These are phyloP conservation scores for Xiphophorus birchmanni DNA, from an alignment of 2,797 vertebrate genomes.

Conservation along the genomic window DNA sequence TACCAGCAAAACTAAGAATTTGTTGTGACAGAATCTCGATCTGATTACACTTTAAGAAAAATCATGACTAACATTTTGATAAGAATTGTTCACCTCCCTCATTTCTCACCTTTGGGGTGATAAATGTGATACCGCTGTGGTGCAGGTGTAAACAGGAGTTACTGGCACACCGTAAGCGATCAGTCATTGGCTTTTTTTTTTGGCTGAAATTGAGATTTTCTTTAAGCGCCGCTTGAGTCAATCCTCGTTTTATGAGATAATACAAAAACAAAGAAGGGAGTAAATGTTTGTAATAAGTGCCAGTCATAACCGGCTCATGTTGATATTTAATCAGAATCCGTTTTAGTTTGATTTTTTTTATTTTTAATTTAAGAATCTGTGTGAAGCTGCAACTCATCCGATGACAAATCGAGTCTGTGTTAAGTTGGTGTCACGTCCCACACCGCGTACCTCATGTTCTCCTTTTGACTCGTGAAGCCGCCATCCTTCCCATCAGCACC, in stretches of 20 bases:
- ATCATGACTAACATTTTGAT: not conserved
- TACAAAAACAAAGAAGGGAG: not conserved
- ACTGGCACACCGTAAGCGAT: not conserved
- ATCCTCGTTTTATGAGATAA: not conserved
- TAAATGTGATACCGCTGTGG: not conserved
- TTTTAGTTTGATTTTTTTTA: not conserved
- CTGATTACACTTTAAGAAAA: not conserved
- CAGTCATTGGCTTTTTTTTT: not conserved
- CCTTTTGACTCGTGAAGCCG: slow-evolving; percentile 18
- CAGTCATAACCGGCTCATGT: not conserved
- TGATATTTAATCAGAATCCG: not conserved
- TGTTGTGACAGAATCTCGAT: not conserved
- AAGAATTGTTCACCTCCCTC: not conserved
- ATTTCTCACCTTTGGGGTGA: not conserved
- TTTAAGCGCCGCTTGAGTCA: not conserved
- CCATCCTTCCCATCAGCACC: slow-evolving; percentile 50
- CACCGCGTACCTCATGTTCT: slow-evolving; percentile 20
- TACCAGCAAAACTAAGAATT: not conserved
- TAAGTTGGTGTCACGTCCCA: slow-evolving; percentile 29
- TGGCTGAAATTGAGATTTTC: not conserved
- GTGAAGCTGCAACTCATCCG: not conserved
- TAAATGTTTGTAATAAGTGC: not conserved
- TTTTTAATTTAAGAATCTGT: not conserved
- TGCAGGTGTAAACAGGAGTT: not conserved
- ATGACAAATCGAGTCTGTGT: slow-evolving; percentile 18